Percentiles rank a stretch among this genome's conserved stretches.
Conservation (phyloP, 2,113 vertebrate species). For the Neodon shergylaensis region DNA sequence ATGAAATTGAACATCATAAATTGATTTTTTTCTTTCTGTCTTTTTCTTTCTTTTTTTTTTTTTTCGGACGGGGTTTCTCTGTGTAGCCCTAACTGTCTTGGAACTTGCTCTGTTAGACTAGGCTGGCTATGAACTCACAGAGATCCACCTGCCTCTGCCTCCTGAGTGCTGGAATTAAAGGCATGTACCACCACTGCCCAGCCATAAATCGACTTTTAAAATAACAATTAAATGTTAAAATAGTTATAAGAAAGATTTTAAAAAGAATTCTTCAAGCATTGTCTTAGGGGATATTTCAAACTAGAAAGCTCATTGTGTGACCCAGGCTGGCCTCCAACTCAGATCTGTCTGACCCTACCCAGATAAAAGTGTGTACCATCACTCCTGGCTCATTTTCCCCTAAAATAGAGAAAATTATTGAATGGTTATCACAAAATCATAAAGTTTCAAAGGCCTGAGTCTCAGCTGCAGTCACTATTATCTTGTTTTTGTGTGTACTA, state of each 20-base stretch:
- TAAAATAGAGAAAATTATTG: slow-evolving; percentile 44
- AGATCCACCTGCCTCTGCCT: too few species aligned
- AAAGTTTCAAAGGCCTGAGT: slow-evolving; percentile 28
- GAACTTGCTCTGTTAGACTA: too few species aligned
- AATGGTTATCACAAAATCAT: slow-evolving; percentile 26
- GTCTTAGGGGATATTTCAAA: slow-evolving; percentile 42
- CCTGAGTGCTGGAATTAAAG: too few species aligned
- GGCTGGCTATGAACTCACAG: too few species aligned
- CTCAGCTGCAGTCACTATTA: background rate
- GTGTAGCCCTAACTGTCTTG: too few species aligned
- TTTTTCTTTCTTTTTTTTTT: background rate
- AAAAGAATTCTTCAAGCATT: slow-evolving; percentile 33
- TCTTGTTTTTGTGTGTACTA: background rate
- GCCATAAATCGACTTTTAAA: background rate
- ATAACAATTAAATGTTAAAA: slow-evolving; percentile 30
- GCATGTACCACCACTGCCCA: too few species aligned
- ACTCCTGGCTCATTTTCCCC: background rate
- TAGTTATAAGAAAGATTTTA: background rate
- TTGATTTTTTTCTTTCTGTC: background rate
- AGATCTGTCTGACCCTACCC: background rate
- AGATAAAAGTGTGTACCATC: background rate
- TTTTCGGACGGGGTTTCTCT: too few species aligned
- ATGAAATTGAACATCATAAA: slow-evolving; percentile 23
- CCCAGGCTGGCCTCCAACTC: background rate
- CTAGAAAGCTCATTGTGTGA: background rate